Percentiles rank a stretch among this genome's conserved stretches.
phyloP scores from a whole-genome alignment of 2,888 invertebrate genomes.

The Lasioglossum pauxillum region DNA sequence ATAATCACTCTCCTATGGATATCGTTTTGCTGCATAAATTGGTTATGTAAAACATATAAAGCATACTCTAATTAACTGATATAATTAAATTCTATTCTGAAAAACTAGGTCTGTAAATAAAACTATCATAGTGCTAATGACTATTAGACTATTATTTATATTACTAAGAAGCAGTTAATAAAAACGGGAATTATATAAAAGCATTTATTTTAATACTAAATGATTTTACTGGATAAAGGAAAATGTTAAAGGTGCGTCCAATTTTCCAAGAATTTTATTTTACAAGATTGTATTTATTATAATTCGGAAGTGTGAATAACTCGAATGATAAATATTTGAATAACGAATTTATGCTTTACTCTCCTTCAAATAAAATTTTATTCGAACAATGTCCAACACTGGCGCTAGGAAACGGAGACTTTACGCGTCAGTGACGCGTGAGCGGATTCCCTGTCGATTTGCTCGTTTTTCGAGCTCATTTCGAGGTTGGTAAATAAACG shows the following conservation, averaged over 20 bases:
- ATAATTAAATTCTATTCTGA: not conserved
- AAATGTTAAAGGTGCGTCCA: no score
- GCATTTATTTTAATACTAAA: no score
- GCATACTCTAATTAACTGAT: not conserved
- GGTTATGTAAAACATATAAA: not conserved
- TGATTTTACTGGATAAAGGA: no score
- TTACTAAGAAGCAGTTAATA: not conserved
- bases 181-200: no score
- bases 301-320: no score
- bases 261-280: no score
- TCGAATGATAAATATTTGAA: no score
- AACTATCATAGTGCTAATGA: not conserved
- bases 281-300: no score
- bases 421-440: conserved; percentile 61
- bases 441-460: conserved; percentile 50
- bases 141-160: not conserved
- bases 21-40: no score
- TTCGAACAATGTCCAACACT: conserved; percentile 16
- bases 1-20: not conserved
- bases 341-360: no score
- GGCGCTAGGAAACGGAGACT: conserved; percentile 56
- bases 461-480: conserved; percentile 48
- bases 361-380: not conserved
- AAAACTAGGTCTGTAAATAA: not conserved
- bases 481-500: conserved; percentile 57